Percentiles rank a stretch among this genome's conserved stretches.
These are phyloP conservation scores for Oreotrochilus melanogaster DNA, from an alignment of 2,113 vertebrate genomes.

Conservation along the genomic window DNA sequence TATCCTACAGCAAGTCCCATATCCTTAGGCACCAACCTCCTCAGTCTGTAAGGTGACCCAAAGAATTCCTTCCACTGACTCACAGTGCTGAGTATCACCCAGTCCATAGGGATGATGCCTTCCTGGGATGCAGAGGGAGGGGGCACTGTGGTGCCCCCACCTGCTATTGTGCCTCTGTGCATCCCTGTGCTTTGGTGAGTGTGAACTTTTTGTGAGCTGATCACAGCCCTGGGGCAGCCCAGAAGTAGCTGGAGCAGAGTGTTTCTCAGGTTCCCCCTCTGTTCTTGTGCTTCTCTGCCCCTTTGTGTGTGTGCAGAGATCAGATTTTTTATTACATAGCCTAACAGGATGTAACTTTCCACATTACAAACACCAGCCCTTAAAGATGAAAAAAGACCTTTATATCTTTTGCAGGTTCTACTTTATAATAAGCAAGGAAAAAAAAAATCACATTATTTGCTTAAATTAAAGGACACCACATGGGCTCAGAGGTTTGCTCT, in stretches of 20 bases:
- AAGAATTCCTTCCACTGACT: neutral
- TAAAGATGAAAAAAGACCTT: neutral
- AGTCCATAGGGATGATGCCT: neutral
- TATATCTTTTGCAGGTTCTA: neutral
- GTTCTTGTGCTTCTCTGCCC: neutral
- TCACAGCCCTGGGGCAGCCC: neutral
- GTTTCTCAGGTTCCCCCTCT: neutral
- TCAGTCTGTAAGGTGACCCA: neutral
- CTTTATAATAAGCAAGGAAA: neutral
- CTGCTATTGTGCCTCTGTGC: neutral
- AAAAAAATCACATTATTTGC: neutral
- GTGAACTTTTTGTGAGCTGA: neutral
- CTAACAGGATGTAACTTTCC: neutral
- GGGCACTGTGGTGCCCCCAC: rapidly evolving
- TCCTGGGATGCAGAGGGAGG: neutral
- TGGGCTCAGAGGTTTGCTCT: neutral
- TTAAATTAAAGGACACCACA: neutral
- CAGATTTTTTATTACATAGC: neutral
- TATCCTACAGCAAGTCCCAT: neutral
- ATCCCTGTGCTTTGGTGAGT: neutral
- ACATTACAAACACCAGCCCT: neutral
- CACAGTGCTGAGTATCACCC: neutral
- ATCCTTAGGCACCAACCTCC: neutral
- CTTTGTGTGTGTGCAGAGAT: neutral
- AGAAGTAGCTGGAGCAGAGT: neutral